Conservation (phyloP, 1,140 invertebrate species). For the Bemisia tabaci region DNA sequence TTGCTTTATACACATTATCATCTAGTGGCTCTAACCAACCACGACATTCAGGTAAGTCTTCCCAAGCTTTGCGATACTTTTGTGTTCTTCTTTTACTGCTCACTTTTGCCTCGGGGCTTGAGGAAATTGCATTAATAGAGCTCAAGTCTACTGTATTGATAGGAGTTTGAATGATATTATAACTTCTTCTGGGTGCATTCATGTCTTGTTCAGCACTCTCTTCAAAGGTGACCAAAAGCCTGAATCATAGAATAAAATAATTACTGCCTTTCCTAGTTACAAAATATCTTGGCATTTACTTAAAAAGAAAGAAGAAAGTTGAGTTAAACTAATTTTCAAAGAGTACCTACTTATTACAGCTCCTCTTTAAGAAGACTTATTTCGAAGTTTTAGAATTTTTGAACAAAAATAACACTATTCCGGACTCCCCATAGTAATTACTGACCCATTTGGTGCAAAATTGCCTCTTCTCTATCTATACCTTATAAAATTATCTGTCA, state of each 20-base stretch:
- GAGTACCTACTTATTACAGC: no score
- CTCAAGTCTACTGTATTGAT: not conserved
- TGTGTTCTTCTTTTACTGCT: constrained; percentile 16
- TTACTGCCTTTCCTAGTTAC: no score
- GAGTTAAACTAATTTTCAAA: no score
- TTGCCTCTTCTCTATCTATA: no score
- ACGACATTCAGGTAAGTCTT: constrained; percentile 17
- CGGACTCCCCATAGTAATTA: no score
- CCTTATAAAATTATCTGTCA: no score
- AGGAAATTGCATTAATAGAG: not conserved
- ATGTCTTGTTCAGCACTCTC: not conserved
- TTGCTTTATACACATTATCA: constrained; percentile 18
- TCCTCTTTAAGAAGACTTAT: no score
- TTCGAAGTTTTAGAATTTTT: no score
- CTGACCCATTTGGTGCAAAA: no score
- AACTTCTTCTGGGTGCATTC: not conserved
- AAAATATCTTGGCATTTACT: no score
- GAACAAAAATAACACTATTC: no score
- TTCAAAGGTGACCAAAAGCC: not conserved
- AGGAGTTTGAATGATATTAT: not conserved
- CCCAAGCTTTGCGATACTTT: constrained; percentile 21
- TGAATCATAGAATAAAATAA: not conserved
- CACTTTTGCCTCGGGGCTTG: not conserved
- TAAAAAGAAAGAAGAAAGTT: no score
- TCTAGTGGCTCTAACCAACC: constrained; percentile 15